These are phyloP conservation scores for Hapalemur alaotrensis DNA, from an alignment of 2,797 vertebrate species.

Conservation along the genomic window DNA sequence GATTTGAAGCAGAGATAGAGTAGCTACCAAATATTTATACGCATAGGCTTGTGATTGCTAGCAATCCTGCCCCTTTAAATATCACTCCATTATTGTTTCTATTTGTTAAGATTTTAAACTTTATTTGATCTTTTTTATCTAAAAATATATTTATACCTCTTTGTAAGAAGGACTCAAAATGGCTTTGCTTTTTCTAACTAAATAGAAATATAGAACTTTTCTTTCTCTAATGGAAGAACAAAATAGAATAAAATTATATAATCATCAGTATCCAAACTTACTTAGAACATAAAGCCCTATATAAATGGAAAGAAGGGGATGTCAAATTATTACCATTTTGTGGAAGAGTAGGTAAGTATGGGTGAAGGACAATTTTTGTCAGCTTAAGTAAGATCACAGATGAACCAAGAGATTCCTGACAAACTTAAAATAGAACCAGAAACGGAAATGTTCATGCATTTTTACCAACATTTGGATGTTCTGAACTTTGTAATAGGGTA, in stretches of 20 bases:
- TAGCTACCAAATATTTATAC: neutral
- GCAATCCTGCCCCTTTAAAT: neutral
- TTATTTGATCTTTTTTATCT: conserved; percentile 3
- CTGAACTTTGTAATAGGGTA: neutral
- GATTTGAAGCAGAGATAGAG: neutral
- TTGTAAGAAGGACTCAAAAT: neutral
- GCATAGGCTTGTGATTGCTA: neutral
- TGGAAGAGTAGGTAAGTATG: neutral
- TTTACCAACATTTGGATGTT: neutral
- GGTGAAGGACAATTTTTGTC: neutral
- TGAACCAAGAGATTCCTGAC: neutral
- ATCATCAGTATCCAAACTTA: neutral
- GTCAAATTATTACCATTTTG: neutral
- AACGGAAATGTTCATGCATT: neutral
- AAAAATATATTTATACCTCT: neutral
- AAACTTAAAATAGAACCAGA: neutral
- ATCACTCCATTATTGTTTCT: neutral
- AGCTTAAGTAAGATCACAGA: neutral
- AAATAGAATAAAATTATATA: neutral
- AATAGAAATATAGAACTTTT: neutral
- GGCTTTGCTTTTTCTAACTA: neutral
- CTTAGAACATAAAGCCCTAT: neutral
- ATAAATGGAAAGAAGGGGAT: neutral
- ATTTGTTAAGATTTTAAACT: neutral
- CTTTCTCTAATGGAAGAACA: neutral